Base-by-base conservation (phyloP, 1,140 invertebrate species). In the Papilio polyxenes region DNA sequence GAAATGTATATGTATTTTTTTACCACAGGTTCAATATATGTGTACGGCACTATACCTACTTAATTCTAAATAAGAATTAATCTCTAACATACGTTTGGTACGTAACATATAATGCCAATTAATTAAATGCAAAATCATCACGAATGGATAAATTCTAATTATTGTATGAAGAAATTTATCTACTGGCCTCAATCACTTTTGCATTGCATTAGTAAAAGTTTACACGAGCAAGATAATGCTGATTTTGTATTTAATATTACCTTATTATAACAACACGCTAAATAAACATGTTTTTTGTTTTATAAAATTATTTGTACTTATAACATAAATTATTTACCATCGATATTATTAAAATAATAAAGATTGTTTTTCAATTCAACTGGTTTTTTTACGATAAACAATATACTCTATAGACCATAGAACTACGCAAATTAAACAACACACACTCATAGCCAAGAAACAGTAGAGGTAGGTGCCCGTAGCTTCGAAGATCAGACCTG, bases 381-480 rank as follows among this genome's bases (percentile, higher is more conserved):
- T 80, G 49, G 80, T 83, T 74, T 83, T 87, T 20, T 83, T 87
- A 48, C 87, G 84, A 53, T 89, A 88, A 1, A 90, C 81, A 37
- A 92, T 83, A 76, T 91, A 94, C 56, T 94, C 92, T 56, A 89
- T 85, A 81, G 88, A 90, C 93, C 93, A 94, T 15, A 93, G 82
- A 8, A 93, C 86, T 3, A 94, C 87, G 84, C 92, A 93, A 8
- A 94, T 82, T 74, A 93, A 75, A 78, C 93, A 94, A 77, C 93
- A 93, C 11, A 92, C 87, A 81, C 92, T 93, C 93, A 94, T 93
- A 3, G 92, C 91, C 6, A 92, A 77, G 84, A 94, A 94, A 82
- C 93, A 94, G 83, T 91, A 93, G 1, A 91, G 85, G 83, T 94
- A 94, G 62, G 89, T 94, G 3, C 91, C 91, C 0, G 92, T 92